Evolutionary conservation across 2,797 vertebrate genomes (phyloP), one percentile per base, ranked within the genome.

Genomic region (Oreortyx pictus): DNA sequence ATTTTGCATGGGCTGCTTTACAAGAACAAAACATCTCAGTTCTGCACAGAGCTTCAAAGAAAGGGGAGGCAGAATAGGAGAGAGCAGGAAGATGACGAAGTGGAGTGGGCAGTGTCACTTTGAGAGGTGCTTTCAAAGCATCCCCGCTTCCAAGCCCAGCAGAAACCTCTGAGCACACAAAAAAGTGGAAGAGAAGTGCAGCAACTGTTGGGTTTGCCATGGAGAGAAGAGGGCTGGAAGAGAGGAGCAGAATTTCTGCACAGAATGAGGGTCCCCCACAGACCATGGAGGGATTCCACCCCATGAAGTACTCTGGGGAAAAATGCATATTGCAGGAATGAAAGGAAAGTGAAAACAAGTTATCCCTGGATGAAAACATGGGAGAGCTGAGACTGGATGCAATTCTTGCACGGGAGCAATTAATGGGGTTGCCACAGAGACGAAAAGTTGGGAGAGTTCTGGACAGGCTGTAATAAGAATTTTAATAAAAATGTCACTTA

Each of bases 1-100:
- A 92, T 92, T 90, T 90, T 68, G 93, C 90, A 94, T 37, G 92
- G 94, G 70, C 82, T 75, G 73, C 41, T 82, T 93, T 92, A 74
- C 61, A 66, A 85, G 88, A 88, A 90, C 90, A 95, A 95, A 94
- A 86, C n/a, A 2, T 16, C 88, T 90, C 90, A 60, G 94, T 85
- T 27, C 71, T 75, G 57, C 70, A 82, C 66, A 64, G 92, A 47
- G 19, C 83, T 41, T 29, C 52, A 76, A 56, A 68, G 50, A 76
- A 33, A 83, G 31, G 25, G 56, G 64, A n/a, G 27, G 25, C 4
- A 19, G 90, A 70, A 80, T 49, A 47, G 25, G 82, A 90, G 72
- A 5, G 60, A 81, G 57, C 14, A 27, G 90, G 60, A 75, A 87
- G 71, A 71, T 62, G 75, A 89, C 37, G 52, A 77, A 93, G 52